These are phyloP conservation scores for Catharus minimus DNA, from an alignment of 2,113 vertebrate genomes.

Conservation along the genomic window DNA sequence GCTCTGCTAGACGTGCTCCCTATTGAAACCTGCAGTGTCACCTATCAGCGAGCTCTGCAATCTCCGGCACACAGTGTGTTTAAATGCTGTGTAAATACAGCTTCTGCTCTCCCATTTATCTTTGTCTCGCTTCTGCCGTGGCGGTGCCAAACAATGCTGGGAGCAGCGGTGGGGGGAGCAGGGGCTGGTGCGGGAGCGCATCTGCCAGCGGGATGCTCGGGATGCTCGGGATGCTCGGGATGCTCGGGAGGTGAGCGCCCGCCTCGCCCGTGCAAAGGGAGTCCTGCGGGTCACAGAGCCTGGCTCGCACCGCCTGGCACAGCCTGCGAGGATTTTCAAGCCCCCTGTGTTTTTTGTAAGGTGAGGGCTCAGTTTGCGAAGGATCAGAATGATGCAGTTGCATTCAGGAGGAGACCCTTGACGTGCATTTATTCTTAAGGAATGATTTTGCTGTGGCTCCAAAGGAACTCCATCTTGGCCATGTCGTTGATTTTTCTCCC, in stretches of 20 bases:
- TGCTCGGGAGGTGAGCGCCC: background rate
- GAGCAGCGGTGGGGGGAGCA: background rate
- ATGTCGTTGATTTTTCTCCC: background rate
- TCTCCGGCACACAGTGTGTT: background rate
- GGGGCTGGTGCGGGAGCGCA: background rate
- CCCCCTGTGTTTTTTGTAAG: background rate
- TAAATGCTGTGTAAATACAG: conserved; percentile 49
- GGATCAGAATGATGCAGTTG: background rate
- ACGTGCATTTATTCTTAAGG: background rate
- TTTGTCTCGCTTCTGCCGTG: background rate
- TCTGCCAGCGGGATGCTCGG: background rate
- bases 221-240: background rate
- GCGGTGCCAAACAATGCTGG: conserved; percentile 22
- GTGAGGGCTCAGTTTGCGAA: background rate
- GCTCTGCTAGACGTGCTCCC: background rate
- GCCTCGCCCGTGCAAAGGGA: background rate
- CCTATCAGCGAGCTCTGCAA: background rate
- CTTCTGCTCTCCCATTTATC: background rate
- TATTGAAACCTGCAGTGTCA: background rate
- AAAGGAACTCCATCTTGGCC: background rate
- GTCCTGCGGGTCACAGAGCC: background rate
- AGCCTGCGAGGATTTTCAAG: background rate
- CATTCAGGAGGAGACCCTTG: background rate
- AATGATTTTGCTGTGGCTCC: background rate
- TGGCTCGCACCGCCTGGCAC: fast-evolving